A percentile compares a stretch with the other conserved stretches of the same genome.
These are phyloP conservation scores for Misgurnus mizolepis DNA, from an alignment of 2,113 vertebrate species.

Conservation along the genomic window DNA sequence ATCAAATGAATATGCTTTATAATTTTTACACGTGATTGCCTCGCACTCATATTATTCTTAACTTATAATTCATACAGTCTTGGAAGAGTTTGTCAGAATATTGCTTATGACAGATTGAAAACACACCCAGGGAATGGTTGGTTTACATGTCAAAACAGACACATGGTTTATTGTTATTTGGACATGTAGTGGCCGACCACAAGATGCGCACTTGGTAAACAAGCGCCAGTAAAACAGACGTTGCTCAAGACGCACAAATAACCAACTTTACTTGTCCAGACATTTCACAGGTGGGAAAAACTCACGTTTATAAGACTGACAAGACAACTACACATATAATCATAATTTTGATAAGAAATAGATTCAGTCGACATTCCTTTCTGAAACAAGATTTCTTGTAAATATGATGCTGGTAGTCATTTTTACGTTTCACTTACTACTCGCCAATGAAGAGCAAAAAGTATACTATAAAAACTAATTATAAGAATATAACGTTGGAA, in stretches of 20 bases:
- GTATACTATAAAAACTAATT: too few relatives aligned
- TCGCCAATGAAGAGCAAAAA: not conserved
- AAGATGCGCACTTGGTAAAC: conserved; percentile 41
- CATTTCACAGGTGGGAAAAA: conserved; percentile 26
- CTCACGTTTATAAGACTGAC: not conserved
- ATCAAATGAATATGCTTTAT: not conserved
- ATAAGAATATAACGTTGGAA: not conserved
- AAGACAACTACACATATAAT: not conserved
- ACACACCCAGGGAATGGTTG: conserved; percentile 53
- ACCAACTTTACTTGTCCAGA: conserved; percentile 7
- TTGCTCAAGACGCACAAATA: conserved; percentile 23
- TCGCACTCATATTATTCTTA: conserved; percentile 35
- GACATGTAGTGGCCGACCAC: conserved; percentile 50
- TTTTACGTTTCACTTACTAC: not conserved
- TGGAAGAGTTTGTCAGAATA: conserved; percentile 50
- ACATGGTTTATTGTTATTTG: conserved; percentile 56
- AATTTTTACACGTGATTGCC: not conserved
- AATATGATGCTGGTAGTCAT: not conserved
- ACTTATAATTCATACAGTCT: conserved; percentile 40
- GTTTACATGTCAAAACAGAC: conserved; percentile 58
- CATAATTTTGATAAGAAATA: conserved; percentile 26
- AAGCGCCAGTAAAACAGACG: conserved; percentile 17
- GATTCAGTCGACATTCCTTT: not conserved
- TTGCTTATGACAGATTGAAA: conserved; percentile 54
- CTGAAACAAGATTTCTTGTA: not conserved